Conservation (phyloP, 2,797 vertebrate species). For the Pyrrhura leucotis region DNA sequence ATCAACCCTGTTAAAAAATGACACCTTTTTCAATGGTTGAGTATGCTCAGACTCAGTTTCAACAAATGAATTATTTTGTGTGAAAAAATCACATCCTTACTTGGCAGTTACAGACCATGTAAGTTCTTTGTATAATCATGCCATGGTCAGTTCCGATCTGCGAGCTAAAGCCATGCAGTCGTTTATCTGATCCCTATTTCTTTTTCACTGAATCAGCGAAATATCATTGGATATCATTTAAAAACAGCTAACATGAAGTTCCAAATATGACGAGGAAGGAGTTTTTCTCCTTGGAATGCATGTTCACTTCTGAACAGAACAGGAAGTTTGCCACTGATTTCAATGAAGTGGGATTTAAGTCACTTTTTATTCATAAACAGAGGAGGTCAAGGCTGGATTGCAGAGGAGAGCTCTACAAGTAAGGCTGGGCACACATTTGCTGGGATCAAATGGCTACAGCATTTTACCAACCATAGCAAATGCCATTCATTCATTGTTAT, state of each 20-base stretch:
- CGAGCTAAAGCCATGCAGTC: neutral
- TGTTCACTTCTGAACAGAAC: neutral
- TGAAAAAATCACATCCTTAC: neutral
- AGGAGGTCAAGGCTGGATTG: neutral
- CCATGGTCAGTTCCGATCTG: neutral
- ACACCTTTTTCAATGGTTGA: neutral
- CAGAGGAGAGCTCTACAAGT: neutral
- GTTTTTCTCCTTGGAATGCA: neutral
- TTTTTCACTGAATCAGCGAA: neutral
- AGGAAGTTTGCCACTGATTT: neutral
- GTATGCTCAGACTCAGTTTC: neutral
- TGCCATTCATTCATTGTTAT: neutral
- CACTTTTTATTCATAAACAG: neutral
- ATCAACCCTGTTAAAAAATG: neutral
- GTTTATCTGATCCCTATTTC: neutral
- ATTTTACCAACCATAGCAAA: neutral
- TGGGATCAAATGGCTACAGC: neutral
- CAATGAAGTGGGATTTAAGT: neutral
- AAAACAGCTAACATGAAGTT: neutral
- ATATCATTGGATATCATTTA: neutral
- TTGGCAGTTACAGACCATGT: neutral
- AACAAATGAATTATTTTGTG: neutral
- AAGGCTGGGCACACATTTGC: neutral
- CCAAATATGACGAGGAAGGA: neutral
- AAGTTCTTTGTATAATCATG: neutral